Conservation (phyloP, 2,888 invertebrate species). For the Oscheius onirici region DNA sequence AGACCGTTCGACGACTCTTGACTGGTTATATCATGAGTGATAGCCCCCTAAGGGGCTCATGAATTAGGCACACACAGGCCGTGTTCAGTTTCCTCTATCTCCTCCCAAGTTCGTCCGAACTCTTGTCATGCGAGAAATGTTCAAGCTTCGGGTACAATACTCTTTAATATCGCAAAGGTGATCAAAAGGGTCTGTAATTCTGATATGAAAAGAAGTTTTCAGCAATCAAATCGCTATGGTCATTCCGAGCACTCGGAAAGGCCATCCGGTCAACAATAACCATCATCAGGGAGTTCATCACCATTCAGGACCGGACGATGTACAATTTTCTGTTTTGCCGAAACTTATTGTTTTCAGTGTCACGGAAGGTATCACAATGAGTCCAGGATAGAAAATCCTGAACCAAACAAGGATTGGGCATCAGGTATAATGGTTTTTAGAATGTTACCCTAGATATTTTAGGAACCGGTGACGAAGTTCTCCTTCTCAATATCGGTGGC, state of each 20-base stretch:
- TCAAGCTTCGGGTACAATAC: constrained; percentile 18
- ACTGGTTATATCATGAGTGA: constrained; percentile 26
- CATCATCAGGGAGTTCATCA: neutral
- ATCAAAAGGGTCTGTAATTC: neutral
- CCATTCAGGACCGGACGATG: constrained; percentile 5
- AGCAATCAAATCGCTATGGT: constrained; percentile 61
- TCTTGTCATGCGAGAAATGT: constrained; percentile 24
- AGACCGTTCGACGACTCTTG: neutral
- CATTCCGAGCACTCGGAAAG: constrained; percentile 58
- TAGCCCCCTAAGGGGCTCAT: constrained; percentile 26
- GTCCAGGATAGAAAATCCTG: constrained; percentile 4
- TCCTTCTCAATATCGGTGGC: constrained; percentile 60
- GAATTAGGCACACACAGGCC: constrained; percentile 27
- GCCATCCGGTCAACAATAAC: constrained; percentile 34
- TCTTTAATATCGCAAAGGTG: constrained; percentile 10
- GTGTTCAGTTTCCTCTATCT: neutral
- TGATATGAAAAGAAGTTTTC: constrained; percentile 14
- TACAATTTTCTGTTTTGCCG: neutral
- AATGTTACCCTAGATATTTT: neutral
- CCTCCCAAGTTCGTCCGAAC: neutral
- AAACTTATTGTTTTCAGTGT: constrained; percentile 1
- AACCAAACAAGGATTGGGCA: constrained; percentile 5
- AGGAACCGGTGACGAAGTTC: constrained; percentile 54
- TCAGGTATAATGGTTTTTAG: neutral
- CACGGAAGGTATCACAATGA: constrained; percentile 1